Conservation (phyloP, 2,888 invertebrate species). For the Baccha elongata region DNA sequence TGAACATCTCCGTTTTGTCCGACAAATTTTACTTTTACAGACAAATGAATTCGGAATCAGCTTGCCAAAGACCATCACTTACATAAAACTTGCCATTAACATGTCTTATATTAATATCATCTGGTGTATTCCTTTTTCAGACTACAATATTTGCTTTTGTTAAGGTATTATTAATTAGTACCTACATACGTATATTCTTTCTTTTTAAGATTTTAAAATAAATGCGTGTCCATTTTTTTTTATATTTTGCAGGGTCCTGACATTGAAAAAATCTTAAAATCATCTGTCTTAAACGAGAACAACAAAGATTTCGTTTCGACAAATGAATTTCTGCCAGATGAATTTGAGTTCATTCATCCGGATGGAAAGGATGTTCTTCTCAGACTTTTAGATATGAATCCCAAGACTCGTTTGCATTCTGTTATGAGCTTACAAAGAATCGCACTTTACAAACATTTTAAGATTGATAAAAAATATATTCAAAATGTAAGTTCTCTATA, state of each 20-base stretch:
- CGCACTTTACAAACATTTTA: slow-evolving; percentile 79
- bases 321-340: slow-evolving; percentile 75
- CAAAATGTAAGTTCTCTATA: slow-evolving; percentile 75
- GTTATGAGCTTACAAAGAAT: slow-evolving; percentile 79
- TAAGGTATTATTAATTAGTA: too few relatives aligned
- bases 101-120: too few relatives aligned
- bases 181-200: background rate
- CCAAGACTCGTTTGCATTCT: slow-evolving; percentile 78
- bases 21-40: too few relatives aligned
- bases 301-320: background rate
- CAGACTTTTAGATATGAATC: slow-evolving; percentile 77
- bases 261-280: slow-evolving; percentile 33
- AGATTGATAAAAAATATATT: slow-evolving; percentile 76
- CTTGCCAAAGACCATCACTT: too few relatives aligned
- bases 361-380: slow-evolving; percentile 78
- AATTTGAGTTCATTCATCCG: slow-evolving; percentile 75
- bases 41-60: too few relatives aligned
- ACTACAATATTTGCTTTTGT: too few relatives aligned
- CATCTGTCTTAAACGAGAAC: background rate
- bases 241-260: slow-evolving; percentile 45
- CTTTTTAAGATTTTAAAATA: background rate
- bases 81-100: too few relatives aligned
- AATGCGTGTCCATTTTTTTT: background rate
- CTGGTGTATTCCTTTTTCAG: too few relatives aligned
- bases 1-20: too few relatives aligned